Evolutionary conservation across 2,888 invertebrate genomes (phyloP), one percentile per base, ranked within the genome.

Genomic region (Pinctada fucata): DNA sequence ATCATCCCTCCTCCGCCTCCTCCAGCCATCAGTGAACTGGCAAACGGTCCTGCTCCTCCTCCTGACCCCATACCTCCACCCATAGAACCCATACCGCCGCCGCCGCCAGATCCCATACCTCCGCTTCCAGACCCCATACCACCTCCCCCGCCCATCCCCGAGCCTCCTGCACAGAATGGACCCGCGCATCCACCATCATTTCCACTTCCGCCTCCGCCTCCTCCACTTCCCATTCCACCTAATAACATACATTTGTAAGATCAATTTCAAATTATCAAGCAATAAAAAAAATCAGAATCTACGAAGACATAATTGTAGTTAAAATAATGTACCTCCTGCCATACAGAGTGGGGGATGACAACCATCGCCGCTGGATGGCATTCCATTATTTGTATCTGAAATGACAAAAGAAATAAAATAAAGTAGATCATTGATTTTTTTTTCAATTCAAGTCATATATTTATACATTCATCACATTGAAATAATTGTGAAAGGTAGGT

Each of bases 141-240:
- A 6, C 13, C 66, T 66, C 72, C 52, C 51, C 68, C 51, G 49
- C 70, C 70, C 16, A 31, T 8, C 3, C 72, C 72, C 1, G 45
- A 48, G 58, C 52, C 58, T 48, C 64, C 58, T 48, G 73, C 73
- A 73, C 73, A 73, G 45, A 73, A 73, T 2, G 73, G 73, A 2
- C 73, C 73, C 49, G 73, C 73, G 48, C 73, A 73, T 31, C 73
- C 73, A 3, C 66, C 73, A 13, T 49, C 31, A 58, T 58, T 50
- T 50, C 52, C 31, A 50, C n/a, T 16, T 16, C 77, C 77, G 47
- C 72, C n/a, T 51, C 71, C 52, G 65, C 31, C 31, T 31, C 31
- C 31, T 31, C 31, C 31, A 31, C 64, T 31, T 8, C 65, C 51
- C 31, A 10, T 48, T 2, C 63, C 73, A 64, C 73, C 65, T 47